These are phyloP conservation scores for Entomobrya proxima DNA, from an alignment of 2,888 invertebrate species.

Conservation along the genomic window DNA sequence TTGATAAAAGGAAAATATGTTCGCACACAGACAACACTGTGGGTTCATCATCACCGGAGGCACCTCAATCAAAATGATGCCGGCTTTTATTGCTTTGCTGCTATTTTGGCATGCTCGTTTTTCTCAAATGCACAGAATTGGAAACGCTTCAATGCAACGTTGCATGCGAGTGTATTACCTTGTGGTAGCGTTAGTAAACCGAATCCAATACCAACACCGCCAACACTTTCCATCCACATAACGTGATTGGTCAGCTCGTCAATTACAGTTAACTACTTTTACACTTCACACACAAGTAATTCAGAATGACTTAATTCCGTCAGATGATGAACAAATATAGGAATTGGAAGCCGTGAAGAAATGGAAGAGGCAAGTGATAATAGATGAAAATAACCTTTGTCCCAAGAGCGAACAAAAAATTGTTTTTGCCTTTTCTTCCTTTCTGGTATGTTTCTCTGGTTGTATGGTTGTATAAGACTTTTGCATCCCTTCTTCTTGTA, in stretches of 20 bases:
- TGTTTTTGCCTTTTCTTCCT: neutral
- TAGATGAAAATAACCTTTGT: constrained; percentile 25
- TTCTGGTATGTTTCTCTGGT: neutral
- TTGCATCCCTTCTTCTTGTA: too few relatives aligned
- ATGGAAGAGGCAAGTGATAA: neutral
- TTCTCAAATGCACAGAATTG: neutral
- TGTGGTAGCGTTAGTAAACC: neutral
- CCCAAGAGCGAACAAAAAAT: neutral
- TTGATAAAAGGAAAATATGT: neutral
- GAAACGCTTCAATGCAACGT: neutral
- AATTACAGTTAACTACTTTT: neutral
- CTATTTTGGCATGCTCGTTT: neutral
- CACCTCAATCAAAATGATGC: neutral
- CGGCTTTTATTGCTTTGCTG: neutral
- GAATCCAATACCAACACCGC: neutral
- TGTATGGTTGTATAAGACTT: too few relatives aligned
- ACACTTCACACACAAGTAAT: neutral
- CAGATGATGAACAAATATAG: neutral
- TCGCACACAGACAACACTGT: neutral
- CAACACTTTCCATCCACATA: neutral
- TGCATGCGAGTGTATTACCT: neutral
- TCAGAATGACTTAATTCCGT: constrained; percentile 19
- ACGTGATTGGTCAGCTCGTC: neutral
- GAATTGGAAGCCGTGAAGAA: neutral
- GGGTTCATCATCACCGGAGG: neutral